These are phyloP conservation scores for Amiota communis DNA, from an alignment of 2,888 invertebrate species.

Conservation along the genomic window DNA sequence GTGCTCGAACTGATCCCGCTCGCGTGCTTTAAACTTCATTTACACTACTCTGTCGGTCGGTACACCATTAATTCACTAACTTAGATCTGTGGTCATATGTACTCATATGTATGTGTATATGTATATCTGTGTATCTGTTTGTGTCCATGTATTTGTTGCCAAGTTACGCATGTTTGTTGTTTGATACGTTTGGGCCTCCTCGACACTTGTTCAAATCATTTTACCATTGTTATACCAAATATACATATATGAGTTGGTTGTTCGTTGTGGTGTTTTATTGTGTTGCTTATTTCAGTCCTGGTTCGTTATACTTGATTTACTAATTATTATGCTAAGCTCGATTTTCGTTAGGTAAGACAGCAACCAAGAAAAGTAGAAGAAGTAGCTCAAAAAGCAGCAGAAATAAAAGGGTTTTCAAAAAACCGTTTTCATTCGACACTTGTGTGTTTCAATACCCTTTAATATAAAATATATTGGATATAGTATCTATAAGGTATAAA, in stretches of 20 bases:
- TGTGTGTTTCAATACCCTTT: too few relatives aligned
- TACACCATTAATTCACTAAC: conserved; percentile 47
- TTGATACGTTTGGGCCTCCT: neutral
- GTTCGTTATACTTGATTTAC: conserved; percentile 57
- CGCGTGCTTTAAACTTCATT: neutral
- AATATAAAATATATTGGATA: too few relatives aligned
- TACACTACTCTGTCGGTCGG: conserved; percentile 45
- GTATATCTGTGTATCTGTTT: neutral
- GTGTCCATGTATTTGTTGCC: neutral
- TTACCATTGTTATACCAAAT: neutral
- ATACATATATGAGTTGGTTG: neutral
- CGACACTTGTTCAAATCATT: neutral
- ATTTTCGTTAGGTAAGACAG: conserved; percentile 34
- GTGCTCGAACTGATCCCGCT: neutral
- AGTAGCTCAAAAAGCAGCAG: neutral
- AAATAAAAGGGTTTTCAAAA: too few relatives aligned
- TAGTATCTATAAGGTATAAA: too few relatives aligned
- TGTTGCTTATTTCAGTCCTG: conserved; percentile 34
- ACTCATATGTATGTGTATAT: neutral
- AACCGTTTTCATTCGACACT: too few relatives aligned
- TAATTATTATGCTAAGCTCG: conserved; percentile 63
- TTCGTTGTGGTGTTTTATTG: conserved; percentile 32
- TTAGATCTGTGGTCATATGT: neutral
- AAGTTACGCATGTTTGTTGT: neutral
- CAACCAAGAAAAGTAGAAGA: neutral